phyloP scores from a whole-genome alignment of 2,113 vertebrate species.

The Tetrax tetrax region DNA sequence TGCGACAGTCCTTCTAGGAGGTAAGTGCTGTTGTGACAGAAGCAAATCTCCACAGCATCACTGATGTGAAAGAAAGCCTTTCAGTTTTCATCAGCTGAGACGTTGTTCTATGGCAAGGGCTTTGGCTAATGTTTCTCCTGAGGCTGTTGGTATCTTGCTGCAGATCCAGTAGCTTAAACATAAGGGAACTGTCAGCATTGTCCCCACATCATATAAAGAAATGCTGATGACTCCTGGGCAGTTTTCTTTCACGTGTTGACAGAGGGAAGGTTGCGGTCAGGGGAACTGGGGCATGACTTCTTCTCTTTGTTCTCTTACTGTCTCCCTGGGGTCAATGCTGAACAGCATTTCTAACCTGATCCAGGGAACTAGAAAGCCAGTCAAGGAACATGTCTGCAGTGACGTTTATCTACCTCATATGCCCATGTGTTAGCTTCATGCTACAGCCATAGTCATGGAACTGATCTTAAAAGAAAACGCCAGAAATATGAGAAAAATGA shows the following conservation, averaged over 20 bases:
- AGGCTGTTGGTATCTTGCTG: conserved; percentile 6
- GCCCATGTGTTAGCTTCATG: not conserved
- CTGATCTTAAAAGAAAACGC: not conserved
- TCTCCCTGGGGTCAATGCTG: not conserved
- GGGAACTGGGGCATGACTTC: conserved; percentile 32
- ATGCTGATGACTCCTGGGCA: not conserved
- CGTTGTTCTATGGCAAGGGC: not conserved
- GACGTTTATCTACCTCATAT: not conserved
- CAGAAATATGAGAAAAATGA: not conserved
- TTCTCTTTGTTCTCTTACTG: not conserved
- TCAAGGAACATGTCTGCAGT: not conserved
- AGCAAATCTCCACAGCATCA: conserved; percentile 25
- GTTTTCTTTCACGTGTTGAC: not conserved
- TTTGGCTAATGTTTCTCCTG: conserved; percentile 4
- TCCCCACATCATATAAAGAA: not conserved
- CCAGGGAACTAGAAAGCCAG: not conserved
- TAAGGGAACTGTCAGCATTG: not conserved
- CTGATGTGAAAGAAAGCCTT: conserved; percentile 31
- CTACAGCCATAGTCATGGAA: not conserved
- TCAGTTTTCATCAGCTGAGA: conserved; percentile 15
- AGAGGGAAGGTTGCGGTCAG: not conserved
- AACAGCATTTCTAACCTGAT: not conserved
- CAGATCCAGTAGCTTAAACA: not conserved
- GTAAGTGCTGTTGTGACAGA: conserved; percentile 49
- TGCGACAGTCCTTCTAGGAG: not conserved